These are phyloP conservation scores for Engystomops pustulosus DNA, from an alignment of 2,113 vertebrate species.

Conservation along the genomic window DNA sequence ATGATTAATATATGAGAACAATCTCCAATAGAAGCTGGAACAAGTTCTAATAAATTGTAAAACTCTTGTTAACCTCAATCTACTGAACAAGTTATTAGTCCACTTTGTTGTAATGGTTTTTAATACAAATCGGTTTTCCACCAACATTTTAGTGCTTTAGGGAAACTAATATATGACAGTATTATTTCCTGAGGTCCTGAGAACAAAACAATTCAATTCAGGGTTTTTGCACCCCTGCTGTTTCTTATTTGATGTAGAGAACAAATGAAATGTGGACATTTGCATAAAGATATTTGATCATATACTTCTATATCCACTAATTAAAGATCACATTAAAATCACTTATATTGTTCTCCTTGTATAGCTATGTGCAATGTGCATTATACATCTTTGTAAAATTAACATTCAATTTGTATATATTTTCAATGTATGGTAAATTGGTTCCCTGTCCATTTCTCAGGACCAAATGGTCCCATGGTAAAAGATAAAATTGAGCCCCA, in stretches of 20 bases:
- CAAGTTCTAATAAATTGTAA: background rate
- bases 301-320: too few species aligned
- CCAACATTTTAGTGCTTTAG: background rate
- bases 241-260: background rate
- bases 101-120: background rate
- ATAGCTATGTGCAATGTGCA: too few species aligned
- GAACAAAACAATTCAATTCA: background rate
- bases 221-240: background rate
- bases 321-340: too few species aligned
- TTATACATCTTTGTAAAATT: too few species aligned
- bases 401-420: too few species aligned
- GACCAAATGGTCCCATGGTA: too few species aligned
- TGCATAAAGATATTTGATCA: background rate
- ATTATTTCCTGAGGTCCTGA: background rate
- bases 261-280: background rate
- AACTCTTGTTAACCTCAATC: conserved; percentile 2
- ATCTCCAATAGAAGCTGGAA: background rate
- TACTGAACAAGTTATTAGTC: background rate
- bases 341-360: too few species aligned
- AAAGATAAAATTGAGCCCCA: too few species aligned
- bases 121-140: background rate
- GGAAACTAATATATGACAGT: background rate
- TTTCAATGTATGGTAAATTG: too few species aligned
- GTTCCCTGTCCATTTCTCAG: too few species aligned
- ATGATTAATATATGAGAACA: conserved; percentile 7